These are phyloP conservation scores for Leiothrix lutea DNA, from an alignment of 2,113 vertebrate species.

Conservation along the genomic window DNA sequence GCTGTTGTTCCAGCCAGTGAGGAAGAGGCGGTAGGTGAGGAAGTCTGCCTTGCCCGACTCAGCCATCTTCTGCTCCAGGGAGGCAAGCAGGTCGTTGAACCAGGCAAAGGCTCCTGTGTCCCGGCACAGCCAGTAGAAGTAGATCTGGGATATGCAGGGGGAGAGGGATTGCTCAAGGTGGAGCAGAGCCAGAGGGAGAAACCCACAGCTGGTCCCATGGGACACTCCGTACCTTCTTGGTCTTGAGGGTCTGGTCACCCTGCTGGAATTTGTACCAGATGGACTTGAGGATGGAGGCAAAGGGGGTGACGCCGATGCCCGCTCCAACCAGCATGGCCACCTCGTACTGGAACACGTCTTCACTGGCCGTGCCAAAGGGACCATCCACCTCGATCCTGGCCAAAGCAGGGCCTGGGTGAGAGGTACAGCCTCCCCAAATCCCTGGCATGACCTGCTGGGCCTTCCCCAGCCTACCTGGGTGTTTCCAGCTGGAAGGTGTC, in stretches of 20 bases:
- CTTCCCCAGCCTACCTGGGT: slow-evolving; percentile 75
- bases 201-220: fast-evolving
- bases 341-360: slow-evolving; percentile 90
- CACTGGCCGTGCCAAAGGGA: slow-evolving; percentile 90
- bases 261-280: slow-evolving; percentile 92
- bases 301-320: slow-evolving; percentile 90
- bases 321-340: slow-evolving; percentile 90
- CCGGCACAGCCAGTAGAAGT: slow-evolving; percentile 94
- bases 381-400: slow-evolving; percentile 87
- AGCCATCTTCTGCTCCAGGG: slow-evolving; percentile 88
- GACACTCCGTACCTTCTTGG: slow-evolving; percentile 75
- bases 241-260: slow-evolving; percentile 81
- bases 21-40: slow-evolving; percentile 89
- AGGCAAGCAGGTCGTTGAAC: slow-evolving; percentile 88
- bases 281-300: slow-evolving; percentile 91
- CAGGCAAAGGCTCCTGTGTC: slow-evolving; percentile 90
- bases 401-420: not conserved
- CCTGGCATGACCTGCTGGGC: fast-evolving
- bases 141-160: slow-evolving; percentile 77
- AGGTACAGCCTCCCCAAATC: fast-evolving
- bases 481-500: slow-evolving; percentile 61
- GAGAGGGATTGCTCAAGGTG: not conserved
- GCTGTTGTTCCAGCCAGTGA: slow-evolving; percentile 85
- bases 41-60: slow-evolving; percentile 83
- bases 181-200: not conserved